Evolutionary conservation across 2,113 vertebrate genomes (phyloP).

Genomic region (Acanthisitta chloris): DNA sequence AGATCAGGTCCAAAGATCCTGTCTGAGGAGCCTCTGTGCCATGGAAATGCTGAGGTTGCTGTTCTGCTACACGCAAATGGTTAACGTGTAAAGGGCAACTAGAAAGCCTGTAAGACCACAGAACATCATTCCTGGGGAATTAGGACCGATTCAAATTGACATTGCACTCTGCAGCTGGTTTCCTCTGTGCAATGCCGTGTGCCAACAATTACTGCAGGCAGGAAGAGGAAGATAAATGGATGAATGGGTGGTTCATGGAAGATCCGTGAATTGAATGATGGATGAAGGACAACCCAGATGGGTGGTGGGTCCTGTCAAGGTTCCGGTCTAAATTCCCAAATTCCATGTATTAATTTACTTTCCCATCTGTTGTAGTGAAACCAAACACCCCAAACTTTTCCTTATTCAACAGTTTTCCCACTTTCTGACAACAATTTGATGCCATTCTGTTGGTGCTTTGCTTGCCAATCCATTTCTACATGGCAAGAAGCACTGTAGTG

Average conservation of each 20-base stretch:
- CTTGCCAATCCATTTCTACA: neutral
- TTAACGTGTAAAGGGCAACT: neutral
- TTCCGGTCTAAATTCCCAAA: slow-evolving; percentile 17
- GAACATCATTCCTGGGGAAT: slow-evolving; percentile 28
- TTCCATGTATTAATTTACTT: slow-evolving; percentile 39
- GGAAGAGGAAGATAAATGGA: neutral
- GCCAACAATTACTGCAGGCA: slow-evolving; percentile 44
- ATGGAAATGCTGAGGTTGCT: neutral
- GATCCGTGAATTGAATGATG: neutral
- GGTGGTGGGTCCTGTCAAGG: slow-evolving; percentile 1
- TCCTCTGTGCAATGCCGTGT: slow-evolving; percentile 5
- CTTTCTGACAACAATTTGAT: neutral
- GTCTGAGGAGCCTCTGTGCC: fast-evolving
- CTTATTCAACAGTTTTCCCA: neutral
- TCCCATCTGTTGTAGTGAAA: slow-evolving; percentile 49
- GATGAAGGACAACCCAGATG: slow-evolving; percentile 44
- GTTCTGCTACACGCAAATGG: neutral
- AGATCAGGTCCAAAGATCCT: neutral
- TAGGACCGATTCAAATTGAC: neutral
- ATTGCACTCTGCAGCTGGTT: slow-evolving; percentile 38
- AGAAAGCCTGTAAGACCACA: neutral
- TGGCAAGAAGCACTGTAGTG: neutral
- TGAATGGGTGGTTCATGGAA: neutral
- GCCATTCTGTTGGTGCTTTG: neutral
- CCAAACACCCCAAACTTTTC: neutral